These are phyloP conservation scores for Dinoponera quadriceps DNA, from an alignment of 1,140 invertebrate genomes.

Conservation along the genomic window DNA sequence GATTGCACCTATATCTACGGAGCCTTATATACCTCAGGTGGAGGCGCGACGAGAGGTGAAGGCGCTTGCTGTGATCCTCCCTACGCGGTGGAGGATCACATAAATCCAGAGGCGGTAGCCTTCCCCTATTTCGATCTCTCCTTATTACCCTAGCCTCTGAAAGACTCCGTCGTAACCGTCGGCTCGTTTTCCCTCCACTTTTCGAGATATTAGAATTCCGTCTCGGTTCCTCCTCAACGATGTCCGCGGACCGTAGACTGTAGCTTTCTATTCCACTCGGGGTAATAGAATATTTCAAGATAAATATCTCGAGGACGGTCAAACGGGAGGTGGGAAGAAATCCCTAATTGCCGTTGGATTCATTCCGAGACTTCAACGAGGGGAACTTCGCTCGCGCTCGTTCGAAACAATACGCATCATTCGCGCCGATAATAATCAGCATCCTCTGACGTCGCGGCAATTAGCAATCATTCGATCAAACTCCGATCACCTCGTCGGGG, in stretches of 20 bases:
- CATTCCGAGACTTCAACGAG: not conserved
- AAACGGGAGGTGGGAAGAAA: too few relatives aligned
- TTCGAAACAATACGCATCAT: constrained; percentile 10
- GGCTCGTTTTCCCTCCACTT: not conserved
- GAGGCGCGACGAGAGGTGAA: constrained; percentile 8
- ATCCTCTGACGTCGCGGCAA: constrained; percentile 33
- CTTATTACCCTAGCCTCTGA: constrained; percentile 46
- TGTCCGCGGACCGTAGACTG: too few relatives aligned
- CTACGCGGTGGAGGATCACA: constrained; percentile 65
- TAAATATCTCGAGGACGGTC: constrained; percentile 1
- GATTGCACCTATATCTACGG: constrained; percentile 29
- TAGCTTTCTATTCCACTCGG: too few relatives aligned
- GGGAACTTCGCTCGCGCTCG: not conserved
- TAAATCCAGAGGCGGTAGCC: constrained; percentile 71
- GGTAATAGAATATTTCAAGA: not conserved
- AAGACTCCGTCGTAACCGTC: constrained; percentile 31
- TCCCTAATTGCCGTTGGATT: not conserved
- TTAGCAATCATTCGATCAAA: constrained; percentile 49
- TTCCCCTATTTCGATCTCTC: constrained; percentile 48
- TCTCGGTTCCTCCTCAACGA: not conserved
- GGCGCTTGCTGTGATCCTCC: constrained; percentile 58
- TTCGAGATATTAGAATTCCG: not conserved
- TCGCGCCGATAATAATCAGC: not conserved
- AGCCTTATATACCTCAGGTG: constrained; percentile 40
- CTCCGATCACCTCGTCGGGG: constrained; percentile 18